phyloP scores from a whole-genome alignment of 2,888 invertebrate species.

The Caenorhabditis japonica region DNA sequence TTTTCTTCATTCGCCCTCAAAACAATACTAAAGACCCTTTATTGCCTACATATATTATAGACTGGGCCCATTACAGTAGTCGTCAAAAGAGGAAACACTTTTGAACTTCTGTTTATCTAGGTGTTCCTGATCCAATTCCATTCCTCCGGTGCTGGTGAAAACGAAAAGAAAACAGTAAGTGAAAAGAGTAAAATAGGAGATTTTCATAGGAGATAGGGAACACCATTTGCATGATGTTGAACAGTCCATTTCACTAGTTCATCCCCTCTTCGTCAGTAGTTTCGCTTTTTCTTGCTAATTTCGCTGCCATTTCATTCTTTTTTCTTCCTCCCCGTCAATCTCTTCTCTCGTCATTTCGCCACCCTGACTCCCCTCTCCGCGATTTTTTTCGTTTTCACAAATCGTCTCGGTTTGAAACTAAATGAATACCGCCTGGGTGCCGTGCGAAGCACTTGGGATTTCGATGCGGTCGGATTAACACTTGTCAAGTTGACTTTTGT shows the following conservation, averaged over 20 bases:
- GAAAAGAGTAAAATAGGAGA: not conserved
- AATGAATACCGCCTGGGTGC: constrained; percentile 32
- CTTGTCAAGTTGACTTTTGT: too few species aligned
- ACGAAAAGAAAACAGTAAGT: constrained; percentile 11
- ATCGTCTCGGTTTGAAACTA: too few species aligned
- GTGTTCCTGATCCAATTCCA: too few species aligned
- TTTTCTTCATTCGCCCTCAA: not conserved
- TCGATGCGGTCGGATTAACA: not conserved
- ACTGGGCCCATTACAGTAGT: too few species aligned
- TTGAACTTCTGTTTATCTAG: too few species aligned
- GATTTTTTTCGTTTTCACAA: constrained; percentile 27
- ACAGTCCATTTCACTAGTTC: constrained; percentile 44
- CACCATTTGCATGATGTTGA: constrained; percentile 37
- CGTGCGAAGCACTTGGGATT: too few species aligned
- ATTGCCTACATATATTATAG: too few species aligned
- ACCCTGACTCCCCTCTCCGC: constrained; percentile 5
- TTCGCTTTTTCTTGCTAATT: constrained; percentile 48
- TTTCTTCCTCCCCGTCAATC: too few species aligned
- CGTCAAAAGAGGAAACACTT: too few species aligned
- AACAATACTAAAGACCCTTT: constrained; percentile 5
- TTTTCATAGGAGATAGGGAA: constrained; percentile 16
- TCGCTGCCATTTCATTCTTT: constrained; percentile 14
- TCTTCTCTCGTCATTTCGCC: constrained; percentile 41
- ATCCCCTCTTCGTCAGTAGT: constrained; percentile 32
- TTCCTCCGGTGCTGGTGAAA: not conserved